These are phyloP conservation scores for Psilopsiagon aurifrons DNA, from an alignment of 2,113 vertebrate species.

Conservation along the genomic window DNA sequence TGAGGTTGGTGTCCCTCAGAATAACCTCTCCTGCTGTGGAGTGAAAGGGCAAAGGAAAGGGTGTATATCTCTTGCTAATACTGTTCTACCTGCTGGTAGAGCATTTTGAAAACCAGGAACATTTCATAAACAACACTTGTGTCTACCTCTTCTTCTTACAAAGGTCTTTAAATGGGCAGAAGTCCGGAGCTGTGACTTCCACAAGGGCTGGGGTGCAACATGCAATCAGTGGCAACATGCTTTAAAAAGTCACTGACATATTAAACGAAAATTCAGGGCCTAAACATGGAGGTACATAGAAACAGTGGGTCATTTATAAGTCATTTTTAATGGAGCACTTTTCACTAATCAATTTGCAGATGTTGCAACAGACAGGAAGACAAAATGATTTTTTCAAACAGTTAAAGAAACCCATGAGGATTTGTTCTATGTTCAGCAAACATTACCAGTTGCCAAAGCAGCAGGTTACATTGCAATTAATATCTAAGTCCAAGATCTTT, in stretches of 20 bases:
- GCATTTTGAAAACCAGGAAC: not conserved
- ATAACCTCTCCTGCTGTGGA: accelerated
- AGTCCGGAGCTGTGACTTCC: not conserved
- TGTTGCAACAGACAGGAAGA: not conserved
- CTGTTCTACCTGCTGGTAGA: not conserved
- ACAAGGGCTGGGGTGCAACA: not conserved
- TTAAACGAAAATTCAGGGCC: not conserved
- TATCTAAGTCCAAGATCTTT: not conserved
- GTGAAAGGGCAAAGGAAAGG: not conserved
- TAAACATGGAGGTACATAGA: not conserved
- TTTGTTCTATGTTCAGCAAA: not conserved
- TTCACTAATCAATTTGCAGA: not conserved
- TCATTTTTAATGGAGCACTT: not conserved
- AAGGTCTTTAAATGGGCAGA: not conserved
- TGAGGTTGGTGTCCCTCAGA: accelerated
- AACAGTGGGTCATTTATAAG: not conserved
- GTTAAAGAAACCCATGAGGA: not conserved
- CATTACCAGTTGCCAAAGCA: not conserved
- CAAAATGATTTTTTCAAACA: not conserved
- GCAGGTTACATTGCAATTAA: not conserved
- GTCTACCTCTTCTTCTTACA: not conserved
- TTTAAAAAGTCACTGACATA: not conserved
- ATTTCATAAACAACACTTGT: not conserved
- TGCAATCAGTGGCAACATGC: not conserved
- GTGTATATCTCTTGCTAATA: accelerated